Conservation (phyloP, 2,113 vertebrate genomes). For the Scolopax mira region DNA sequence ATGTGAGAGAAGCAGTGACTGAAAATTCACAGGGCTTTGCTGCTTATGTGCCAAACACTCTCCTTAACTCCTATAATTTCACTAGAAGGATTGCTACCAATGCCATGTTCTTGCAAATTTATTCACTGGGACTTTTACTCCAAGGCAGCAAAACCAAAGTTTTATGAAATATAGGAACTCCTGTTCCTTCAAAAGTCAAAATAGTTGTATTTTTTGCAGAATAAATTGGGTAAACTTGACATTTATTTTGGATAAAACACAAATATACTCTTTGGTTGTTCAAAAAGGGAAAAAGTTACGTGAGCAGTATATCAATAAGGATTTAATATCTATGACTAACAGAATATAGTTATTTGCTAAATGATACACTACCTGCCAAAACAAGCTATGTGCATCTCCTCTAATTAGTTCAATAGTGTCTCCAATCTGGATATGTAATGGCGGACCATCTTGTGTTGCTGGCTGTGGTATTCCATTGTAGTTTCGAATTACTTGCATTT, state of each 20-base stretch:
- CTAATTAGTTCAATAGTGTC: constrained; percentile 89
- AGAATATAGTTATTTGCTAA: not conserved
- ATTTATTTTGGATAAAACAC: not conserved
- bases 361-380: constrained; percentile 89
- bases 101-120: not conserved
- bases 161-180: not conserved
- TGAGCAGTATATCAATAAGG: not conserved
- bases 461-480: constrained; percentile 87
- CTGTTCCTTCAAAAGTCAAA: not conserved
- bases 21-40: not conserved
- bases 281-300: not conserved
- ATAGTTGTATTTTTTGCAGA: not conserved
- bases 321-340: not conserved
- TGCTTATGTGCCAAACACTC: not conserved
- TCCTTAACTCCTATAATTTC: not conserved
- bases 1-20: not conserved
- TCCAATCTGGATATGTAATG: constrained; percentile 85
- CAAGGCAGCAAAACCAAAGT: not conserved
- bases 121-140: not conserved
- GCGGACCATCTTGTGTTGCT: constrained; percentile 74
- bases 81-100: not conserved
- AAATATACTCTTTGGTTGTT: not conserved
- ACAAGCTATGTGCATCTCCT: constrained; percentile 88
- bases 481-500: constrained; percentile 89
- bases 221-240: not conserved